phyloP scores from a whole-genome alignment of 2,113 vertebrate genomes.

The Columba livia region DNA sequence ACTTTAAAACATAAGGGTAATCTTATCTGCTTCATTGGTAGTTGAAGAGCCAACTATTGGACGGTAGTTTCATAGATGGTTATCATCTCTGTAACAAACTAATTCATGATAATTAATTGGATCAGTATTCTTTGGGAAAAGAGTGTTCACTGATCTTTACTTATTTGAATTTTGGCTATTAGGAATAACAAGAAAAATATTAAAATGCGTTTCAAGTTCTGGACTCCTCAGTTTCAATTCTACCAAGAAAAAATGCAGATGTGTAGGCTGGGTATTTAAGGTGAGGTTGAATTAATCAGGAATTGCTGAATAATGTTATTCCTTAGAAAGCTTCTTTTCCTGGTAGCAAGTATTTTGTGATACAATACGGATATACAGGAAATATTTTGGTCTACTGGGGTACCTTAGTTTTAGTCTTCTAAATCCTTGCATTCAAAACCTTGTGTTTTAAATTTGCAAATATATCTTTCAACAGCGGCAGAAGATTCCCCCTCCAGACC shows the following conservation, averaged over 20 bases:
- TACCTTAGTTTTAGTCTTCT: not conserved
- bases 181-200: not conserved
- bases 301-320: not conserved
- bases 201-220: not conserved
- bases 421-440: not conserved
- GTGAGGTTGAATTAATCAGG: not conserved
- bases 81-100: not conserved
- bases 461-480: not conserved
- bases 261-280: not conserved
- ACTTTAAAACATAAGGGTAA: not conserved
- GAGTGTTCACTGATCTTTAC: not conserved
- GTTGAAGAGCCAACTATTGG: not conserved
- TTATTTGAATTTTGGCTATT: not conserved
- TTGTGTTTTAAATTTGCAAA: not conserved
- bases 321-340: not conserved
- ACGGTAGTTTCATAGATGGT: not conserved
- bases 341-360: not conserved
- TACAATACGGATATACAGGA: not conserved
- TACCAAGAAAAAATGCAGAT: not conserved
- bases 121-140: not conserved
- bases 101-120: not conserved
- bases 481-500: not conserved
- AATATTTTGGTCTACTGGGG: not conserved
- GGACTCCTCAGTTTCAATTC: not conserved
- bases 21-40: not conserved